Base-by-base conservation (phyloP, 2,888 invertebrate species). In the Latheticus oryzae region DNA sequence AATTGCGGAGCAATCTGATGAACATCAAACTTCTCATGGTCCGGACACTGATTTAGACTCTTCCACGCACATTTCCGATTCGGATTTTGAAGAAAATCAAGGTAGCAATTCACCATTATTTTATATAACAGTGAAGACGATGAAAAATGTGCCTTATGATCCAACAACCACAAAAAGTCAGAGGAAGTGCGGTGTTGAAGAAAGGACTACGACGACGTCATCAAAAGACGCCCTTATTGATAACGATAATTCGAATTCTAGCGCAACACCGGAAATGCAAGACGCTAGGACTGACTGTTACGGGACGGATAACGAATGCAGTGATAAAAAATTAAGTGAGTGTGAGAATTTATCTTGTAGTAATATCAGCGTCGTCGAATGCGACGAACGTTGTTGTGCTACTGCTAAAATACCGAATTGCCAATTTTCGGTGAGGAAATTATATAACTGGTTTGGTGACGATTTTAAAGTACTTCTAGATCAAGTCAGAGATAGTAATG, bases 1-100 rank as follows among this genome's bases (percentile, higher is more conserved):
- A 2, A 92, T 93, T 66, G 91, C 90, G 0, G 93, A 93, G 78
- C 91, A 91, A 73, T 87, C 89, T 0, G 92, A 91, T 70, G 91
- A 92, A 76, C 88, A 86, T 80, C 86, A 86, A 73, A 85, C 85
- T 5, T 85, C 85, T 1, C 85, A 86, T 65, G 79, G 79, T 2
- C 85, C 85, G 30, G 85, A 85, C 69, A 85, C 85, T 0, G 85
- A 86, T 69, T 69, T 85, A 58, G 78, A 78, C 64, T 85, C 85
- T 0, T 60, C 78, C 21, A 81, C 82, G 33, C 84, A 83, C 12
- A 83, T 83, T 64, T 87, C 87, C 13, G 85, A 85, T 65, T 84
- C 84, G 57, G 89, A 89, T 73, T 87, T 85, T 4, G 86, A 87
- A 55, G 86, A 72, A 28, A 87, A 87, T 71, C 87, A 88, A 70